Base-by-base conservation (phyloP, 2,113 vertebrate genomes). In the Epinephelus cyanopodus region DNA sequence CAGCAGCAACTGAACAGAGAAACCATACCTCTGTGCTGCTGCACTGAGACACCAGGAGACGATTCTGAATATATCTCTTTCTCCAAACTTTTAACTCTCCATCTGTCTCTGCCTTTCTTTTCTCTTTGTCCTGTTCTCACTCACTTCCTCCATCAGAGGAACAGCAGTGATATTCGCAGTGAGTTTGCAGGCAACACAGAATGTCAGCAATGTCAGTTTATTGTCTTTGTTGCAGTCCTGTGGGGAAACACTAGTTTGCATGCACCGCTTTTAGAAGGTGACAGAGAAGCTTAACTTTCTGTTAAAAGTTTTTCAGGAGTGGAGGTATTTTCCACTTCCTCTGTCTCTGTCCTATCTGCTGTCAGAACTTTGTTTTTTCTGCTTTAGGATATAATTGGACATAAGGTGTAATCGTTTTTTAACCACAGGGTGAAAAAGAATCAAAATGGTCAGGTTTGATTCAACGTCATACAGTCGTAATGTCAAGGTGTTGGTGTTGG, bases 131-230 rank as follows among this genome's bases (percentile, higher is more conserved):
- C 12, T 17, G 18, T 13, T 29, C 19, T 19, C 6, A 12, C 63
- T 63, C 50, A 48, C 33, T 53, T 5, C 23, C 56, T 54, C 56
- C 17, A 8, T 66, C 63, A 42, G n/a, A 60, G 57, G 6, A 82
- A 37, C 13, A 68, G 11, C 13, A n/a, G 52, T 19, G 19, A 42
- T 52, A 18, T 19, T 29, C 6, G 25, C 60, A 48, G 33, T 33
- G 11, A 23, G 11, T 45, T 45, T 45, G 42, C 42, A 45, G 21
- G 25, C 45, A 54, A 47, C 17, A 37, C 39, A 47, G 47, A 64
- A 77, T 77, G 81, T 48, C 81, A 66, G 2, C n/a, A 9, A 57
- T 61, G 56, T 45, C 72, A 23, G 29, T 37, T 42, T 66, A 50
- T 72, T 29, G 45, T 78, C 60, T 60, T 47, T 73, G 74, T 61